Conservation (phyloP, 2,113 vertebrate genomes). For the Pterocles gutturalis region DNA sequence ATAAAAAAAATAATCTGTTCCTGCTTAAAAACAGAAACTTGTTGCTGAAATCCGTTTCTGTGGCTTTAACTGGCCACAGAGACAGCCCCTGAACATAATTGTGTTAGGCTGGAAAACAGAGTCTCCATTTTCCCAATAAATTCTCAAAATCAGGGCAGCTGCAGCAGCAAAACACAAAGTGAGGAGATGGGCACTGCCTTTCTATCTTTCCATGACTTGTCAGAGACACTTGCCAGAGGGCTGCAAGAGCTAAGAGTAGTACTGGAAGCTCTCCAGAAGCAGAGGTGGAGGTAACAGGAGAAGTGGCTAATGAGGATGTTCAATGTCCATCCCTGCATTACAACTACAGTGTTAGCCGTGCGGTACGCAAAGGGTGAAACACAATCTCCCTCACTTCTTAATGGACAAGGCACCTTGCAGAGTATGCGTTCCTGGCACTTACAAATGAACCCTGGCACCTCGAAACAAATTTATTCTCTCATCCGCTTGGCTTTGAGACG, state of each 20-base stretch:
- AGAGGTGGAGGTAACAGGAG: not conserved
- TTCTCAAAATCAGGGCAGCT: not conserved
- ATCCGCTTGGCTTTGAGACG: not conserved
- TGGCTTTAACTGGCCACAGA: not conserved
- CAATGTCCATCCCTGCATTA: accelerated
- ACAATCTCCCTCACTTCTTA: not conserved
- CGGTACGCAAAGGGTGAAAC: not conserved
- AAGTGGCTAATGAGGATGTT: not conserved
- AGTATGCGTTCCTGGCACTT: not conserved
- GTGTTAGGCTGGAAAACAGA: not conserved
- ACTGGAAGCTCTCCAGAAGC: not conserved
- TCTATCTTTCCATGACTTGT: not conserved
- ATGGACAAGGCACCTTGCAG: not conserved
- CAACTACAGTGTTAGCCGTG: not conserved
- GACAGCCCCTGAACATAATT: not conserved
- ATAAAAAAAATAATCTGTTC: not conserved
- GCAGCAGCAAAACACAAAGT: not conserved
- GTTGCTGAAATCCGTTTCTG: not conserved
- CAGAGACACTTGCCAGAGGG: not conserved
- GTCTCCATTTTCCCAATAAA: not conserved
- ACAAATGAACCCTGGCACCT: not conserved
- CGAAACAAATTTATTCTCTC: not conserved
- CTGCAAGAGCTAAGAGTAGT: not conserved
- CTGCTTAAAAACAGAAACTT: not conserved
- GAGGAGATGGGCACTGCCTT: not conserved